Conservation (phyloP, 2,113 vertebrate species). For the Pituophis catenifer region DNA sequence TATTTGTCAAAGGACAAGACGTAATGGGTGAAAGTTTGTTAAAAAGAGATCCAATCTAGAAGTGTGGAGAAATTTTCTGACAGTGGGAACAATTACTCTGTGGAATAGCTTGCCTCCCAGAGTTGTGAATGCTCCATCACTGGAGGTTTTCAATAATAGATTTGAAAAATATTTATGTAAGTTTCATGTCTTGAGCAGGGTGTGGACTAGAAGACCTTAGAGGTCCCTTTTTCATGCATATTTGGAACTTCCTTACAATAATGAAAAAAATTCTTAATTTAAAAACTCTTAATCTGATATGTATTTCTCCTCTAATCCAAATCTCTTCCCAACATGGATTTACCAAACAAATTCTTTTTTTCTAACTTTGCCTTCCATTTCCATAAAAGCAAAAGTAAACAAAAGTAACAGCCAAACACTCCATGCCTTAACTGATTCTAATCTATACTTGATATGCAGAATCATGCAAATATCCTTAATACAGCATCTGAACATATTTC, state of each 20-base stretch:
- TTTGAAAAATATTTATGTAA: background rate
- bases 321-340: background rate
- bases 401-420: background rate
- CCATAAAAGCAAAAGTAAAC: background rate
- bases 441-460: background rate
- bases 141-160: background rate
- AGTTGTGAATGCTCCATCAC: background rate
- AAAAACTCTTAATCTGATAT: background rate
- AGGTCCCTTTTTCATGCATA: background rate
- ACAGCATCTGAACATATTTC: background rate
- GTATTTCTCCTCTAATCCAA: background rate
- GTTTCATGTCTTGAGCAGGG: background rate
- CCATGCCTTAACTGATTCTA: too few species aligned
- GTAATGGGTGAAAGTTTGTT: background rate
- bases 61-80: background rate
- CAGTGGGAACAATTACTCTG: background rate
- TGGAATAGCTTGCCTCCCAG: background rate
- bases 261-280: background rate
- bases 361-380: background rate
- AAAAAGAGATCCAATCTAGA: background rate
- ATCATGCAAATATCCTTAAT: background rate
- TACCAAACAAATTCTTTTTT: background rate
- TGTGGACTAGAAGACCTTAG: background rate
- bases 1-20: background rate
- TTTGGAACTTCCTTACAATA: background rate